A percentile compares a stretch with the other conserved stretches of the same genome.
phyloP scores from a whole-genome alignment of 2,113 vertebrate species.

The Gymnobelideus leadbeateri region DNA sequence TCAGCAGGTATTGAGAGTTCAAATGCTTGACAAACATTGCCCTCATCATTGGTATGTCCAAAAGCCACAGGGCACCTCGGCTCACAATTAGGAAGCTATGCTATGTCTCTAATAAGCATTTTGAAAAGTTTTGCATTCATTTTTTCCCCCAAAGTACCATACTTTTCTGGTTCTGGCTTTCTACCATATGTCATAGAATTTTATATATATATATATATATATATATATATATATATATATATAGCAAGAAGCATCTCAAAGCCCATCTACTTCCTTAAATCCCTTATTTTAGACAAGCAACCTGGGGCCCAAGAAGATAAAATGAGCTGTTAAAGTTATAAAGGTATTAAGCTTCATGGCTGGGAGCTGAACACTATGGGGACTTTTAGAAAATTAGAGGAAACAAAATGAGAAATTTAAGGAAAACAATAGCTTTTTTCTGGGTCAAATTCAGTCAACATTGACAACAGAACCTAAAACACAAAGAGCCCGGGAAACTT shows the following conservation, averaged over 20 bases:
- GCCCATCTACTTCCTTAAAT: background rate
- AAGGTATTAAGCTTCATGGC: background rate
- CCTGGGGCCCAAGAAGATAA: background rate
- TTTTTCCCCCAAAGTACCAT: background rate
- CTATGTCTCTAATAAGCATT: background rate
- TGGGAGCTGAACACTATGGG: background rate
- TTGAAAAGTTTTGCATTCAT: background rate
- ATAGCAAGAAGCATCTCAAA: background rate
- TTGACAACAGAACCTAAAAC: background rate
- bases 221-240: no score
- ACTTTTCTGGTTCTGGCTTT: background rate
- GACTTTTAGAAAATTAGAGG: background rate
- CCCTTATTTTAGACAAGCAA: background rate
- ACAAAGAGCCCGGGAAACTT: background rate
- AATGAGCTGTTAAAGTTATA: background rate
- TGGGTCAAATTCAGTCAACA: background rate
- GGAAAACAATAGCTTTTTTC: background rate
- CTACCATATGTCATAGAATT: background rate
- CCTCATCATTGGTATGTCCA: background rate
- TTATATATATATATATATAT: no score
- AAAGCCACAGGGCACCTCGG: rapidly evolving
- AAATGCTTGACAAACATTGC: background rate
- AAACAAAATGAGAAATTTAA: background rate
- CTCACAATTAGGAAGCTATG: background rate
- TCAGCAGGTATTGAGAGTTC: background rate